These are phyloP conservation scores for Laticauda laticaudata DNA, from an alignment of 2,113 vertebrate species.

Conservation along the genomic window DNA sequence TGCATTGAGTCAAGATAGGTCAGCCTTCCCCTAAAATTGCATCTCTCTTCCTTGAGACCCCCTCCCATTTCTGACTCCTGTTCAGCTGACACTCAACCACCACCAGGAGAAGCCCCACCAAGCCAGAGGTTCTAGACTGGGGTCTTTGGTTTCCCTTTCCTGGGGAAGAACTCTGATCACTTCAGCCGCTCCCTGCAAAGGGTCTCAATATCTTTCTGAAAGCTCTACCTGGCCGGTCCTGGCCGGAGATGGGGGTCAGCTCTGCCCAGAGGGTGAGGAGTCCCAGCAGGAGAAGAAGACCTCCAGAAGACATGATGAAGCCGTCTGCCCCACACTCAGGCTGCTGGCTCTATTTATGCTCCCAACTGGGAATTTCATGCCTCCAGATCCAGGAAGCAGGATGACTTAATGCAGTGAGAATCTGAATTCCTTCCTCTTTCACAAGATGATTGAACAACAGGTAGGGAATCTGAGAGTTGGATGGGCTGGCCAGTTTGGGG, in stretches of 20 bases:
- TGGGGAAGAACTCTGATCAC: background rate
- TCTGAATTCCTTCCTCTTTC: too few species aligned
- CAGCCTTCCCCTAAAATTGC: background rate
- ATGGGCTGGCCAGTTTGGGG: too few species aligned
- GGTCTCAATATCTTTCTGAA: background rate
- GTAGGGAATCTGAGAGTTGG: background rate
- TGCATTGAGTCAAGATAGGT: background rate
- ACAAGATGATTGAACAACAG: too few species aligned
- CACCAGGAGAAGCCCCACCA: background rate
- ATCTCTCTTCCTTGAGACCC: background rate
- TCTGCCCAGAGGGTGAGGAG: too few species aligned
- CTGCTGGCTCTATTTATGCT: background rate
- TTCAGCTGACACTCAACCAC: background rate
- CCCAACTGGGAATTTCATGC: background rate
- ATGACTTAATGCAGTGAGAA: background rate
- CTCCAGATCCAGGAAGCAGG: background rate
- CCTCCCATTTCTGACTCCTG: too few species aligned
- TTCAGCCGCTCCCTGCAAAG: background rate
- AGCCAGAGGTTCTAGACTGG: background rate
- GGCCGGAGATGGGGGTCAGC: background rate
- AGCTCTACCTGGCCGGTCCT: background rate
- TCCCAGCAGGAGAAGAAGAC: background rate
- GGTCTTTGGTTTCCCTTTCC: background rate
- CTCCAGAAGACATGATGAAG: background rate
- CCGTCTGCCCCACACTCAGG: background rate